phyloP scores from a whole-genome alignment of 2,888 invertebrate species.

The Oscheius sp. region DNA sequence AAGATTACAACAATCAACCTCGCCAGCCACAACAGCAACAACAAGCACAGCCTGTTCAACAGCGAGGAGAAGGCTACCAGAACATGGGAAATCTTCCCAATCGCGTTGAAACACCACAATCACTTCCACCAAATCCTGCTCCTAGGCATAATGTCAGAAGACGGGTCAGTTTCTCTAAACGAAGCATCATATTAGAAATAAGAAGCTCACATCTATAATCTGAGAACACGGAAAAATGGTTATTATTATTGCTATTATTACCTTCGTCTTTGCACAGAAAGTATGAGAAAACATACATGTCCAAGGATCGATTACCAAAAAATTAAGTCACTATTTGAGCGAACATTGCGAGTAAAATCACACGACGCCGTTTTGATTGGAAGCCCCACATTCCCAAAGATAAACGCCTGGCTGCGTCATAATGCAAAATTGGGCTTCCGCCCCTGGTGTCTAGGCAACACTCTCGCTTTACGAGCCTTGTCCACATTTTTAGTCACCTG shows the following conservation, averaged over 20 bases:
- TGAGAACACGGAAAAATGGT: too few relatives aligned
- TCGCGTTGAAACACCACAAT: conserved; percentile 26
- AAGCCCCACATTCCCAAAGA: background rate
- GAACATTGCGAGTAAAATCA: too few relatives aligned
- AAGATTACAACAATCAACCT: background rate
- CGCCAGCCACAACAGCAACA: background rate
- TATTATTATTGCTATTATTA: too few relatives aligned
- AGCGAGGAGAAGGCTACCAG: background rate
- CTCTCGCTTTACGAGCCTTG: conserved; percentile 17
- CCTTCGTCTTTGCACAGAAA: too few relatives aligned
- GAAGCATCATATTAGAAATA: too few relatives aligned
- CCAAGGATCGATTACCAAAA: too few relatives aligned
- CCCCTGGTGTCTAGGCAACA: conserved; percentile 23
- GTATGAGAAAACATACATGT: too few relatives aligned
- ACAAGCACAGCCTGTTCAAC: background rate
- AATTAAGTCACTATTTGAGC: too few relatives aligned
- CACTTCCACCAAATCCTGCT: background rate
- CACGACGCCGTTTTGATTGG: too few relatives aligned
- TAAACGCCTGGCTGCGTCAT: conserved; percentile 25
- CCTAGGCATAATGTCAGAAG: conserved; percentile 17
- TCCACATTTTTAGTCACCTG: background rate
- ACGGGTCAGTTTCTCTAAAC: conserved; percentile 1
- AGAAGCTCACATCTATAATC: too few relatives aligned
- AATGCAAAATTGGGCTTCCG: conserved; percentile 30
- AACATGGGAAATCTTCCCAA: conserved; percentile 11